These are phyloP conservation scores for Apostichopus parvimensis DNA, from an alignment of 35 echinoderm and acorn worm species.

Conservation along the genomic window DNA sequence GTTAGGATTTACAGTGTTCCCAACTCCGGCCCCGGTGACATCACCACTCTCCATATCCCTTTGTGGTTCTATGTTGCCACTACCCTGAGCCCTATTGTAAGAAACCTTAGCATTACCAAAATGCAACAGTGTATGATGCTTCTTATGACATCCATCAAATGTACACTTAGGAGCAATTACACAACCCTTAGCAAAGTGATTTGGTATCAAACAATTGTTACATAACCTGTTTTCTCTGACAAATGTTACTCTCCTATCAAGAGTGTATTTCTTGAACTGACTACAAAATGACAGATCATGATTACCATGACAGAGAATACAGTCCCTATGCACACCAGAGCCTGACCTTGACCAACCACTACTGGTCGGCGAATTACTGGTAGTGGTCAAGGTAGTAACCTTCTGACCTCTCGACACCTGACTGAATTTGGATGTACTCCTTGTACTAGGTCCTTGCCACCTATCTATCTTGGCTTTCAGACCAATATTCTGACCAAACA, in stretches of 20 bases:
- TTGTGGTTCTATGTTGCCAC: not conserved
- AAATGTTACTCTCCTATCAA: conserved; percentile 43
- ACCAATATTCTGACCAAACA: conserved; percentile 54
- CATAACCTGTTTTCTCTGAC: conserved; percentile 27
- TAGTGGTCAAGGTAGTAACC: not conserved
- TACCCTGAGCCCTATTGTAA: too few species aligned
- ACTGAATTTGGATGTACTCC: too few species aligned
- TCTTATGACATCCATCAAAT: conserved; percentile 35
- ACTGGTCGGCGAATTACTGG: not conserved
- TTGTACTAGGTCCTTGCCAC: not conserved
- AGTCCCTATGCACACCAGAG: not conserved
- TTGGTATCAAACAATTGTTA: conserved; percentile 56
- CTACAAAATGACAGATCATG: not conserved
- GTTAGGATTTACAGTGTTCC: not conserved
- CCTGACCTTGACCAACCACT: not conserved
- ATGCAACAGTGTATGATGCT: conserved; percentile 61
- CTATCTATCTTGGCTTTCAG: not conserved
- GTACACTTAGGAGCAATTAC: not conserved
- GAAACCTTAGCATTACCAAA: not conserved
- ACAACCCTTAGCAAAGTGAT: conserved; percentile 52
- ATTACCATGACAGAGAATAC: too few species aligned
- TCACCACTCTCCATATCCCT: not conserved
- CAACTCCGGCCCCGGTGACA: not conserved
- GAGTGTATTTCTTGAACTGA: conserved; percentile 40
- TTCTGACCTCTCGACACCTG: not conserved